These are phyloP conservation scores for Gymnopithys bicolor DNA, from an alignment of 2,797 vertebrate species.

Conservation along the genomic window DNA sequence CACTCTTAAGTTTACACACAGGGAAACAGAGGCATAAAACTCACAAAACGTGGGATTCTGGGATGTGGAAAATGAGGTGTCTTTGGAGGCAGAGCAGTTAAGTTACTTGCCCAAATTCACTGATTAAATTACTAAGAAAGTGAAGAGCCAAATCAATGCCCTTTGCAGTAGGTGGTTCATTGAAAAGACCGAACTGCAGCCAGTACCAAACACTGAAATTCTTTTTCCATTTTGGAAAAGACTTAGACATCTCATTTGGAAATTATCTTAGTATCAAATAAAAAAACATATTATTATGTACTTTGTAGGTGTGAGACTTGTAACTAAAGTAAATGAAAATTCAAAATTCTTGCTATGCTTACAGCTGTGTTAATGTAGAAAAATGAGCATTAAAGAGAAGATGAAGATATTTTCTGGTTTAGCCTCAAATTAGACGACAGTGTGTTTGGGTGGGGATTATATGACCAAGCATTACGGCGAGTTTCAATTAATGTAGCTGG, in stretches of 20 bases:
- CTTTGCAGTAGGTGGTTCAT: background rate
- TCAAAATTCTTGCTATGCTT: background rate
- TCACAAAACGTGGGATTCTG: background rate
- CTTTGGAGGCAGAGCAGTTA: background rate
- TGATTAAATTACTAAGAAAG: background rate
- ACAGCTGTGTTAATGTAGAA: background rate
- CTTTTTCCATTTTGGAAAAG: background rate
- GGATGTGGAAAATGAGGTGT: fast-evolving
- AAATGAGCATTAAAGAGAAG: background rate
- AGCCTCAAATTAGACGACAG: background rate
- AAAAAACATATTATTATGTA: background rate
- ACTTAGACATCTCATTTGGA: background rate
- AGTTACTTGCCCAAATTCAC: background rate
- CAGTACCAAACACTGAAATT: background rate
- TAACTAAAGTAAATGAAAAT: background rate
- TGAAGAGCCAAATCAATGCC: background rate
- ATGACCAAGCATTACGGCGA: background rate
- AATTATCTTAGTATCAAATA: background rate
- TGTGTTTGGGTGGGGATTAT: background rate
- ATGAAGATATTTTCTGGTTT: background rate
- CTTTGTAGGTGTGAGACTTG: background rate
- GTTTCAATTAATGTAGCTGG: background rate
- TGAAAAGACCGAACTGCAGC: background rate
- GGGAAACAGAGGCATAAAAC: background rate
- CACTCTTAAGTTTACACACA: background rate